Evolutionary conservation across 1,140 invertebrate species (phyloP).

Genomic region (Diploscapter pachys): DNA sequence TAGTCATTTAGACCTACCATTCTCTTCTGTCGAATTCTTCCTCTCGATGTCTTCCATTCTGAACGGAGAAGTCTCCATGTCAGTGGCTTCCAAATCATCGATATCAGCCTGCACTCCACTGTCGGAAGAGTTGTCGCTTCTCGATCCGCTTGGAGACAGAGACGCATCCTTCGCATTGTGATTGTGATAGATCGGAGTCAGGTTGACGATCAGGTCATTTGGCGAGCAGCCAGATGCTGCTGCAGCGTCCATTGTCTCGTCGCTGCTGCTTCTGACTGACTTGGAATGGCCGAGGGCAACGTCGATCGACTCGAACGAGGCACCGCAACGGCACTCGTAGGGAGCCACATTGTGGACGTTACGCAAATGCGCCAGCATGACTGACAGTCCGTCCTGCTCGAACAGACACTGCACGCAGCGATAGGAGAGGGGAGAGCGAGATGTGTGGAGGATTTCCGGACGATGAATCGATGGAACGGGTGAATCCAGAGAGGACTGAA

Average conservation of each 20-base stretch:
- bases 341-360: constrained; percentile 40
- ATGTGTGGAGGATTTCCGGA: not conserved
- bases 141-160: too few species aligned
- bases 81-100: too few species aligned
- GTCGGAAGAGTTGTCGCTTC: too few species aligned
- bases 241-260: not conserved
- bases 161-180: too few species aligned
- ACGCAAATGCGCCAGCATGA: constrained; percentile 37
- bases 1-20: too few species aligned
- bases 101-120: too few species aligned
- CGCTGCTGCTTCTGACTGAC: too few species aligned
- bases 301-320: constrained; percentile 36
- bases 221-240: not conserved
- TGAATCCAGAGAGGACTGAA: not conserved
- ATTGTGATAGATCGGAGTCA: constrained; percentile 19
- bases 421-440: constrained; percentile 21
- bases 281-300: constrained; percentile 36
- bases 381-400: constrained; percentile 45
- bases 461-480: not conserved
- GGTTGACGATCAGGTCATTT: constrained; percentile 10
- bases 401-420: constrained; percentile 44
- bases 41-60: too few species aligned
- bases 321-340: constrained; percentile 43
- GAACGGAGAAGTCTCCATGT: too few species aligned
- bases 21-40: too few species aligned